These are phyloP conservation scores for Nomada goodeniana DNA, from an alignment of 2,888 invertebrate genomes.

Conservation along the genomic window DNA sequence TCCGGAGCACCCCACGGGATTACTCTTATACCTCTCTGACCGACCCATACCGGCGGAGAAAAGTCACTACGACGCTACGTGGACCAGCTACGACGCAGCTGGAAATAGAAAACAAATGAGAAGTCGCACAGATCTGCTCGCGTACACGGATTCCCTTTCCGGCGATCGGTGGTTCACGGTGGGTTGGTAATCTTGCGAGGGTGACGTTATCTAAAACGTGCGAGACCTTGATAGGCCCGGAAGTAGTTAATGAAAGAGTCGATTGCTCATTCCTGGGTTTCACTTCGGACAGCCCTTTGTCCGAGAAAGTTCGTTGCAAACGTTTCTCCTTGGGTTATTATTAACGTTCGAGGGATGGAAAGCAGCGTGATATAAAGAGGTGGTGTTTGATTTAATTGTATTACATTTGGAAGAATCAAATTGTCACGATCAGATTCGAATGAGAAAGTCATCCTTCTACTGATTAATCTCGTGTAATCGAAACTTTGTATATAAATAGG, in stretches of 20 bases:
- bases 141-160: slow-evolving; percentile 38
- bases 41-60: slow-evolving; percentile 66
- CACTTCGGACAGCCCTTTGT: neutral
- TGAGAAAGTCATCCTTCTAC: too few relatives aligned
- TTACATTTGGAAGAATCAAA: too few relatives aligned
- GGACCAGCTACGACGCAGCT: slow-evolving; percentile 50
- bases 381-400: too few relatives aligned
- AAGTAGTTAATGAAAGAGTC: neutral
- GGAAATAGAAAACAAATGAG: slow-evolving; percentile 77
- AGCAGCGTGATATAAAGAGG: too few relatives aligned
- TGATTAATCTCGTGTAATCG: too few relatives aligned
- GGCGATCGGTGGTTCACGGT: slow-evolving; percentile 26
- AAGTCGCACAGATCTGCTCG: slow-evolving; percentile 55
- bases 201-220: slow-evolving; percentile 5
- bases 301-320: neutral
- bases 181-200: slow-evolving; percentile 17
- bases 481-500: too few relatives aligned
- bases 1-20: slow-evolving; percentile 81
- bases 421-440: too few relatives aligned
- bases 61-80: slow-evolving; percentile 68
- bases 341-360: too few relatives aligned
- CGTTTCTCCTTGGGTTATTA: too few relatives aligned
- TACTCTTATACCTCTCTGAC: slow-evolving; percentile 77
- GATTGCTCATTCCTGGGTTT: neutral
- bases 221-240: slow-evolving; percentile 11